These are phyloP conservation scores for Halesus radiatus DNA, from an alignment of 1,140 invertebrate species.

Conservation along the genomic window DNA sequence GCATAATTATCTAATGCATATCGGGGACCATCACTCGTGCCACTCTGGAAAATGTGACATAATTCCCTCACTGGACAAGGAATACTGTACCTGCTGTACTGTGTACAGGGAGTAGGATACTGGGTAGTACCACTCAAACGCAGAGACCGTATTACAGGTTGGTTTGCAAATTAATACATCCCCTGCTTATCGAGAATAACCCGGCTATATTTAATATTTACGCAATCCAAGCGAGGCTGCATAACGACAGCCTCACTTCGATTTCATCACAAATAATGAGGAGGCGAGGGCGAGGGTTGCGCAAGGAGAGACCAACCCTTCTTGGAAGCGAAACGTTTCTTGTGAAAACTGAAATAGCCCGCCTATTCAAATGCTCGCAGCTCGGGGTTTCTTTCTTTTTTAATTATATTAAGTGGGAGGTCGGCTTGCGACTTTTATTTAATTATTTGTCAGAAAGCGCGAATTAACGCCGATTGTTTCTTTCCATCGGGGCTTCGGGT, in stretches of 20 bases:
- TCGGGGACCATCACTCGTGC: background rate
- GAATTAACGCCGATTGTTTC: background rate
- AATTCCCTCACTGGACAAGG: too few species aligned
- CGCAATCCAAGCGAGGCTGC: background rate
- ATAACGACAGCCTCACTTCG: background rate
- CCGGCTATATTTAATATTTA: background rate
- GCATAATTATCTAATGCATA: background rate
- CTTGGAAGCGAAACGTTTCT: background rate
- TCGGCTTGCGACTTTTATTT: background rate
- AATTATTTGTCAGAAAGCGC: background rate
- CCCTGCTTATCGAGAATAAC: constrained; percentile 1
- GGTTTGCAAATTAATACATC: background rate
- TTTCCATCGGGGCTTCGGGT: background rate
- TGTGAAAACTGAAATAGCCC: too few species aligned
- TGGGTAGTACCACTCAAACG: background rate
- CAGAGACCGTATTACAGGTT: background rate
- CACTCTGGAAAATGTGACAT: too few species aligned
- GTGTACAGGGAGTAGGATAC: too few species aligned
- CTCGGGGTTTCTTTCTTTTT: background rate
- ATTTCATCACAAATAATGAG: background rate
- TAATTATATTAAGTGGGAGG: background rate
- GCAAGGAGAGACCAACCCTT: background rate
- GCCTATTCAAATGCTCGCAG: background rate
- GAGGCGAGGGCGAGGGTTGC: background rate
- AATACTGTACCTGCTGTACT: too few species aligned